These are phyloP conservation scores for Piprites chloris DNA, from an alignment of 2,113 vertebrate species.

Conservation along the genomic window DNA sequence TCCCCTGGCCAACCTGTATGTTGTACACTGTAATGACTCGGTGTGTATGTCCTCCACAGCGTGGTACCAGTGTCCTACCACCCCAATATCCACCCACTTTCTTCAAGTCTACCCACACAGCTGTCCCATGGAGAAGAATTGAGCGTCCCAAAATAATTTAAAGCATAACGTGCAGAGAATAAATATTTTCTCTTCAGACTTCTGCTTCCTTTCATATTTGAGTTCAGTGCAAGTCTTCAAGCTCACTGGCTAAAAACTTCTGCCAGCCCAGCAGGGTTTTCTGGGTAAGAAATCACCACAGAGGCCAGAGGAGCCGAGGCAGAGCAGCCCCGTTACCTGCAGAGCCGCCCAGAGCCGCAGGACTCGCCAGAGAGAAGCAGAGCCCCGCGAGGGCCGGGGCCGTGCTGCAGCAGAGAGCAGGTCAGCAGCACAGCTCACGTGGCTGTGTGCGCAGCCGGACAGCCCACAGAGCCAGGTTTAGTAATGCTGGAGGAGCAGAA, in stretches of 20 bases:
- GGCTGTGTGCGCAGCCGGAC: conserved; percentile 31
- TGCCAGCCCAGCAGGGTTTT: neutral
- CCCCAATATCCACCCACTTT: neutral
- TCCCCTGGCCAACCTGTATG: neutral
- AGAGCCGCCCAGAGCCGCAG: conserved; percentile 12
- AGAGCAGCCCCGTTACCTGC: conserved; percentile 44
- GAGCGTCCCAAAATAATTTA: neutral
- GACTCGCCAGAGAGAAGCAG: conserved; percentile 57
- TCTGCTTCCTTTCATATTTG: conserved; percentile 51
- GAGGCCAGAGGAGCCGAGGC: neutral
- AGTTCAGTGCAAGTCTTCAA: conserved; percentile 47
- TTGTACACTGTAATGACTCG: neutral
- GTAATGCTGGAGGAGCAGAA: conserved; percentile 51
- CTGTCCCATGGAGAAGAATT: neutral
- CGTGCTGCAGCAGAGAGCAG: conserved; percentile 55
- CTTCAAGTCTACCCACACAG: neutral
- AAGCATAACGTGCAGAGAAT: neutral
- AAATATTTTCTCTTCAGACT: neutral
- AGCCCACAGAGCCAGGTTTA: conserved; percentile 70
- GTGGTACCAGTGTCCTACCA: neutral
- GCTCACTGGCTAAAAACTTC: conserved; percentile 39
- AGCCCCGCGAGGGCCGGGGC: conserved; percentile 54
- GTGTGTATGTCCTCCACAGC: neutral
- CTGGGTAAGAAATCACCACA: neutral
- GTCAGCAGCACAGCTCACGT: conserved; percentile 46